Base-by-base conservation (phyloP, 2,888 invertebrate species). In the Isoperla grammatica region DNA sequence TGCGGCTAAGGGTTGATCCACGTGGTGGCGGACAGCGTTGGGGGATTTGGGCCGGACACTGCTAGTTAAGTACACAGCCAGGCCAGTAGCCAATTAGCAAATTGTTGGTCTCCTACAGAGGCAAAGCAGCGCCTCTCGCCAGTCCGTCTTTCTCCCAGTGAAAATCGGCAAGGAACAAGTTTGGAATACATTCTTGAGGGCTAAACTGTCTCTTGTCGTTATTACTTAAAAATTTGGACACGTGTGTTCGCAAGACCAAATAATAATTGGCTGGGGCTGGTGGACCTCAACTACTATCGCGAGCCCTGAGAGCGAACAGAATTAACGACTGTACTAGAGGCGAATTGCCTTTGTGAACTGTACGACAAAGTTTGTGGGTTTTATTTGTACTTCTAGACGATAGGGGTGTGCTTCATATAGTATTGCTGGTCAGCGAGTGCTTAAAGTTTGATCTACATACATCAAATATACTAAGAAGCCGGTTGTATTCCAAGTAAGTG, bases 181-280 rank as follows among this genome's bases (percentile, higher is more conserved):
- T 53, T 37, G 53, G 53, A 53, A 53, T 22, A 53, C 19, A 35
- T 17, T 15, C 15, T 53, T 53, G 20, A 53, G 35, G 53, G 37
- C 40, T 37, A 37, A 53, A 53, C 37, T 35, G 53, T 53, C 20
- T 12, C 11, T 11, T 35, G 53, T 53, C 20, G 17, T 4, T 11
- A n/a, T 46, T 17, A 20, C 46, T 20, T 22, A 9, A 4, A 46
- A 17, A 22, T 22, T 46, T 22, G 22, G 37, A 37, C 12, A 6
- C 5, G 11, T 5, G 29, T 3, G n/a, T 29, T 20, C 1, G 13
- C 4, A 53, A 12, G 37, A 17, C 37, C 39, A 6, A 29, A 53
- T 53, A 17, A 4, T 39, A 15, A 29, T 29, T 29, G 29, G 29
- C 29, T 29, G 29, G 29, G 29, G 29, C n/a, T 29, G 50, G 12